Percentiles rank a stretch among this genome's conserved stretches.
Evolutionary conservation across 2,113 vertebrate genomes (phyloP).

Genomic region (Turdus rufiventris): DNA sequence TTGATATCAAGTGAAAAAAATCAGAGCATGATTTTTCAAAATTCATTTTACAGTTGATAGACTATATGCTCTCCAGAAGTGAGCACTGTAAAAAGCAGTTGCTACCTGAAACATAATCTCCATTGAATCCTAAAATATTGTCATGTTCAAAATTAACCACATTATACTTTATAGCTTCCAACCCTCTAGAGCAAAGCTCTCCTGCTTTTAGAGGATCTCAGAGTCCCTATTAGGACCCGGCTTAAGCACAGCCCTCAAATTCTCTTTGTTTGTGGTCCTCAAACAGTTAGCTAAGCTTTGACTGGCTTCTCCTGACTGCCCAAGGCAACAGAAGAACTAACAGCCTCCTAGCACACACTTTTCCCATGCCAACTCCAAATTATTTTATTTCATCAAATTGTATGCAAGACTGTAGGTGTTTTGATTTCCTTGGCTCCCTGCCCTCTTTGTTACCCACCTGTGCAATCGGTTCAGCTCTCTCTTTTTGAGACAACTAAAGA

Average conservation of each 20-base stretch:
- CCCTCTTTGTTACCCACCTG: not conserved
- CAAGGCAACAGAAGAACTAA: not conserved
- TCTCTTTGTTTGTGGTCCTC: not conserved
- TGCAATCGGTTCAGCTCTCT: not conserved
- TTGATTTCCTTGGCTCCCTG: not conserved
- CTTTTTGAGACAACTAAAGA: not conserved
- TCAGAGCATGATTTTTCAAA: not conserved
- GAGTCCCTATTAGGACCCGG: not conserved
- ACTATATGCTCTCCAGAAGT: not conserved
- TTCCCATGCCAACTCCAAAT: not conserved
- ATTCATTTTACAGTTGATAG: fast-evolving
- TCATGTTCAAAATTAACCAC: not conserved
- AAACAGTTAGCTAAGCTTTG: not conserved
- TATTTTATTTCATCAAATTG: not conserved
- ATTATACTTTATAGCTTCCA: not conserved
- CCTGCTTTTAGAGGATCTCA: not conserved
- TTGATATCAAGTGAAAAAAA: not conserved
- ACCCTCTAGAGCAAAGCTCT: not conserved
- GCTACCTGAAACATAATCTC: not conserved
- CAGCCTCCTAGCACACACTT: not conserved
- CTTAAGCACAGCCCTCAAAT: not conserved
- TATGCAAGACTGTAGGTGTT: not conserved
- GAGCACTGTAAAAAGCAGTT: not conserved
- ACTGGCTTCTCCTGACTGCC: not conserved
- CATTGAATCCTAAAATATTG: not conserved